A percentile compares a stretch with the other conserved stretches of the same genome.
phyloP scores from a whole-genome alignment of 2,888 invertebrate species.

The Tenthredo notha region DNA sequence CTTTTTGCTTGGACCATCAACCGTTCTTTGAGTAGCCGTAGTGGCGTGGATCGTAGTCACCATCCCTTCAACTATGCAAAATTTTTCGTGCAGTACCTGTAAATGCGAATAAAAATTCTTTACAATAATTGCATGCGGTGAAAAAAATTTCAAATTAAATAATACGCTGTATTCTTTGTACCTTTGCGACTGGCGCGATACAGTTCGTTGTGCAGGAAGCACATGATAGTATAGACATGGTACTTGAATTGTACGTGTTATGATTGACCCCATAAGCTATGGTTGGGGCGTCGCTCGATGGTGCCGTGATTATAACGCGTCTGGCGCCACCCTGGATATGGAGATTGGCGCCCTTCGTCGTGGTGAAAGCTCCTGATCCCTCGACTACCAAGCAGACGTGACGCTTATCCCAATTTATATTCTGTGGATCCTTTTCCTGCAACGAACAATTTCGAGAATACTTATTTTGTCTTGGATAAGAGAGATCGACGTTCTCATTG shows the following conservation, averaged over 20 bases:
- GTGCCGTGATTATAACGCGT: constrained; percentile 79
- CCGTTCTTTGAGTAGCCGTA: constrained; percentile 88
- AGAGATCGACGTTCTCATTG: not conserved
- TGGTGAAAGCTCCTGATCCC: constrained; percentile 87
- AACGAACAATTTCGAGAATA: constrained; percentile 57
- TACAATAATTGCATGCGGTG: too few species aligned
- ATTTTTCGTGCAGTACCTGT: constrained; percentile 84
- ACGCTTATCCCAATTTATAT: constrained; percentile 83
- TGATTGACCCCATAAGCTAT: constrained; percentile 87
- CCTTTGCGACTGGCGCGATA: constrained; percentile 89
- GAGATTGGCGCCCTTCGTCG: constrained; percentile 82
- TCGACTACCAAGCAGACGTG: constrained; percentile 85
- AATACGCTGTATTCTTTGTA: constrained; percentile 78
- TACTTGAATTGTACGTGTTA: constrained; percentile 80
- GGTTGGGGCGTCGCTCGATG: constrained; percentile 86
- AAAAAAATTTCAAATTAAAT: not conserved
- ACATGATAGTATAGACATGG: constrained; percentile 82
- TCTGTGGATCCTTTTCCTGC: constrained; percentile 78
- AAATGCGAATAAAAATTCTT: not conserved
- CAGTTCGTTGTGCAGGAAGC: constrained; percentile 92
- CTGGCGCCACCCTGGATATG: constrained; percentile 66
- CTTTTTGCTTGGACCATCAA: constrained; percentile 84
- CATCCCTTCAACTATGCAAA: constrained; percentile 85
- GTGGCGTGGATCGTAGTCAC: constrained; percentile 90
- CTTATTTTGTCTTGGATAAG: not conserved